Evolutionary conservation across 2,888 invertebrate species (phyloP).

Genomic region (Sesia bembeciformis): DNA sequence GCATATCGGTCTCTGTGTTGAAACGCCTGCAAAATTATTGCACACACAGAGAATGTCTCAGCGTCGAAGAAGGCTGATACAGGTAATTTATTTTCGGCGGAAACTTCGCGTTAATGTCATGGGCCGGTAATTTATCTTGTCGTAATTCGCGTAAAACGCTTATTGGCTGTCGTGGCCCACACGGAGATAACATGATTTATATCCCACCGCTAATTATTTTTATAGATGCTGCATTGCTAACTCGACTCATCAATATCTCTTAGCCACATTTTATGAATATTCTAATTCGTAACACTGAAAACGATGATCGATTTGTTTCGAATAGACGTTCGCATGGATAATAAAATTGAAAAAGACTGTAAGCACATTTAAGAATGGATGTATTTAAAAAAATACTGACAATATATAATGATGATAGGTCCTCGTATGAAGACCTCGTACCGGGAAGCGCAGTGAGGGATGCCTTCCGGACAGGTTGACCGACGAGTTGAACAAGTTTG

Average conservation of each 20-base stretch:
- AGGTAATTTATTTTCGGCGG: slow-evolving; percentile 52
- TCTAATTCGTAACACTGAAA: no score
- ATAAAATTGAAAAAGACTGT: no score
- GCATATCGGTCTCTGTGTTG: slow-evolving; percentile 2
- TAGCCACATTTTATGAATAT: no score
- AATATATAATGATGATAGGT: no score
- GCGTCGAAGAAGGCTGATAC: slow-evolving; percentile 35
- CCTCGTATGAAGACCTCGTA: no score
- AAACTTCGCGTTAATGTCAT: slow-evolving; percentile 60
- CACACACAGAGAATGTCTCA: slow-evolving; percentile 24
- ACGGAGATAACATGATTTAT: slow-evolving; percentile 54
- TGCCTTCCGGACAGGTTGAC: no score
- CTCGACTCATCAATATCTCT: neutral
- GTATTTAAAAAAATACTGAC: no score
- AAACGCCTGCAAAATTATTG: slow-evolving; percentile 19
- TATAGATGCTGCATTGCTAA: slow-evolving; percentile 16
- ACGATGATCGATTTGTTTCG: no score
- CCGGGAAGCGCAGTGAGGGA: no score
- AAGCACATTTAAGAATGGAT: no score
- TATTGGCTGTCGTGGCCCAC: slow-evolving; percentile 59
- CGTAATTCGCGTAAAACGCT: slow-evolving; percentile 61
- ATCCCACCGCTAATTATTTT: slow-evolving; percentile 38
- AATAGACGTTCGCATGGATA: no score
- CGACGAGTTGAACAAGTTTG: no score
- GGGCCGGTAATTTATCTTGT: slow-evolving; percentile 55